Percentiles rank a stretch among this genome's conserved stretches.
These are phyloP conservation scores for Nymphalis urticae DNA, from an alignment of 2,888 invertebrate species.

Conservation along the genomic window DNA sequence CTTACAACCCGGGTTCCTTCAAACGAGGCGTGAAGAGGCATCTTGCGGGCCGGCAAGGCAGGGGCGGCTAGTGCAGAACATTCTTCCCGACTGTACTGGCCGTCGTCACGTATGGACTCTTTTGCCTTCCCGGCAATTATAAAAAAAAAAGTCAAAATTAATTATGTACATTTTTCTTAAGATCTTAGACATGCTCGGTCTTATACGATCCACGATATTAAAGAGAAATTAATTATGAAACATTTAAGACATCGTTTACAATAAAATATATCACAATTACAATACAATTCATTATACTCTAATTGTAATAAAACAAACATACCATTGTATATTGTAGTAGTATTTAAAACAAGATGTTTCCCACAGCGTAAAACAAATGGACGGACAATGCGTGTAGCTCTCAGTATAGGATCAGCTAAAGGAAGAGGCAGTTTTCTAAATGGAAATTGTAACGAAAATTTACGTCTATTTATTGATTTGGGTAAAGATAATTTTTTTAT, in stretches of 20 bases:
- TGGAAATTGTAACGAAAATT: slow-evolving; percentile 39
- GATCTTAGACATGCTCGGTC: no score
- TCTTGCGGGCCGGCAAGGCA: no score
- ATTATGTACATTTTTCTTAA: no score
- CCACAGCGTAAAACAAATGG: slow-evolving; percentile 37
- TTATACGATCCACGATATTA: no score
- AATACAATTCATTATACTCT: slow-evolving; percentile 41
- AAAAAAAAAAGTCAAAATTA: no score
- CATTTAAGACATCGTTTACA: not conserved
- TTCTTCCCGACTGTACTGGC: no score
- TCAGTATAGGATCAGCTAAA: slow-evolving; percentile 42
- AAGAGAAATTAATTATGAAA: no score
- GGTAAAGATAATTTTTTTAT: slow-evolving; percentile 11
- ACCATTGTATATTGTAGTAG: slow-evolving; percentile 42
- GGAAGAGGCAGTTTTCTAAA: slow-evolving; percentile 41
- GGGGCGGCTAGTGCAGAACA: no score
- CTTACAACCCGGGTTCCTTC: no score
- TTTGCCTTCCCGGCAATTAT: no score
- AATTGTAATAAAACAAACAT: slow-evolving; percentile 47
- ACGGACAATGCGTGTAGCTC: slow-evolving; percentile 41
- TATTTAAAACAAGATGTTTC: slow-evolving; percentile 45
- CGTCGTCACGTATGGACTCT: no score
- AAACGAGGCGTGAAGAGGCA: no score
- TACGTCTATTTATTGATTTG: slow-evolving; percentile 12
- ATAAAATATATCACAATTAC: slow-evolving; percentile 27